phyloP scores from a whole-genome alignment of 2,797 vertebrate genomes.

The Glyptemys insculpta region DNA sequence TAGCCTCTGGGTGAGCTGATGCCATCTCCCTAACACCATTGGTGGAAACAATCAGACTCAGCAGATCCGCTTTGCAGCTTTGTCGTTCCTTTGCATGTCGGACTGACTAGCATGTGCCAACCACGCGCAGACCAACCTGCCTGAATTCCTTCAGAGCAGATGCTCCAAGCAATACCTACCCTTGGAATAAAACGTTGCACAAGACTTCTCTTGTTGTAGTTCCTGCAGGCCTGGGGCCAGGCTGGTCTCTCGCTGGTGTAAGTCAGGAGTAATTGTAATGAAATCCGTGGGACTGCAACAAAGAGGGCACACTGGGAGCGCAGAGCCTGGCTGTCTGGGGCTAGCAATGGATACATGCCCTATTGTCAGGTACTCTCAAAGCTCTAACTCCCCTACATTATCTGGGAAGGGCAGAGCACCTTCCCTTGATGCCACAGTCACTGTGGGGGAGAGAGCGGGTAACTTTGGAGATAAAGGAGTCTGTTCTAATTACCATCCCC shows the following conservation, averaged over 20 bases:
- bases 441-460: neutral
- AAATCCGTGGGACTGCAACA: neutral
- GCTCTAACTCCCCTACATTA: neutral
- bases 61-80: neutral
- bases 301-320: neutral
- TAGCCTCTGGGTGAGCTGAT: neutral
- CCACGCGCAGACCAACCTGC: neutral
- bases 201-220: neutral
- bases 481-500: too few species aligned
- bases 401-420: neutral
- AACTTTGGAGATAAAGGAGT: neutral
- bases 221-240: neutral
- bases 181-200: neutral
- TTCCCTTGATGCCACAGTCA: neutral
- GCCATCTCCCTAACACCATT: neutral
- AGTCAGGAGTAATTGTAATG: neutral
- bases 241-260: neutral
- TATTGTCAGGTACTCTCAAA: neutral
- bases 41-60: neutral
- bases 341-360: neutral
- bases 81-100: fast-evolving
- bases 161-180: fast-evolving
- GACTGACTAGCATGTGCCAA: fast-evolving
- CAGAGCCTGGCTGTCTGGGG: neutral
- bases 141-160: neutral